Conservation (phyloP, 2,888 invertebrate species). For the Palloptera scutellata region DNA sequence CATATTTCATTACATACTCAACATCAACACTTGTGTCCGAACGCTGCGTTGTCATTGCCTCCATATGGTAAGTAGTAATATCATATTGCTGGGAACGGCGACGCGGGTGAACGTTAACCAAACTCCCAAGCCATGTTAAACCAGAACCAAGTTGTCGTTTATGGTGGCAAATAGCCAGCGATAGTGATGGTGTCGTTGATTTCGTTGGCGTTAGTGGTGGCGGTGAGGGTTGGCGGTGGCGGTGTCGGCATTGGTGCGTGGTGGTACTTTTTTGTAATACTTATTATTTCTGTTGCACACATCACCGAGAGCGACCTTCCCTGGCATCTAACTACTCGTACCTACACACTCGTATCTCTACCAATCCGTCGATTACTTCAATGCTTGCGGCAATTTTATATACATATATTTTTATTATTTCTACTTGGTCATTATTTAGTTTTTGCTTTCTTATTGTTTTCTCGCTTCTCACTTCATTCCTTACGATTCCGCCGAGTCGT, state of each 20-base stretch:
- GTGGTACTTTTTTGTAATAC: constrained; percentile 6
- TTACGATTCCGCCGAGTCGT: constrained; percentile 16
- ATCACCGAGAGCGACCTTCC: no score
- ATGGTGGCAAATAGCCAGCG: constrained; percentile 1
- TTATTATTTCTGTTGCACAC: no score
- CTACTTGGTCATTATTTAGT: not conserved
- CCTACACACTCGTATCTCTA: not conserved
- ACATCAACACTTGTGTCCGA: constrained; percentile 30
- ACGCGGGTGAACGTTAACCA: no score
- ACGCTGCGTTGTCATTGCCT: not conserved
- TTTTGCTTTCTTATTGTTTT: not conserved
- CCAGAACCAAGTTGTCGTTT: not conserved
- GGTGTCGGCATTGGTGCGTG: constrained; percentile 29
- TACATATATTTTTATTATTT: not conserved
- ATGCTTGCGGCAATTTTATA: constrained; percentile 31
- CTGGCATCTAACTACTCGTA: no score
- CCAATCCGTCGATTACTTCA: constrained; percentile 34
- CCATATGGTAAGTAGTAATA: not conserved
- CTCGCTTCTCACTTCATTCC: constrained; percentile 23
- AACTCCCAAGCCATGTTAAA: no score
- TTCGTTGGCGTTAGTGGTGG: constrained; percentile 1
- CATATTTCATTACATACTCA: constrained; percentile 21
- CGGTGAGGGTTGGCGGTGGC: constrained; percentile 11
- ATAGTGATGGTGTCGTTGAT: constrained; percentile 2
- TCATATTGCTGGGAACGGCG: no score